phyloP scores from a whole-genome alignment of 2,797 vertebrate species.

The Schizopygopsis malacanthus region DNA sequence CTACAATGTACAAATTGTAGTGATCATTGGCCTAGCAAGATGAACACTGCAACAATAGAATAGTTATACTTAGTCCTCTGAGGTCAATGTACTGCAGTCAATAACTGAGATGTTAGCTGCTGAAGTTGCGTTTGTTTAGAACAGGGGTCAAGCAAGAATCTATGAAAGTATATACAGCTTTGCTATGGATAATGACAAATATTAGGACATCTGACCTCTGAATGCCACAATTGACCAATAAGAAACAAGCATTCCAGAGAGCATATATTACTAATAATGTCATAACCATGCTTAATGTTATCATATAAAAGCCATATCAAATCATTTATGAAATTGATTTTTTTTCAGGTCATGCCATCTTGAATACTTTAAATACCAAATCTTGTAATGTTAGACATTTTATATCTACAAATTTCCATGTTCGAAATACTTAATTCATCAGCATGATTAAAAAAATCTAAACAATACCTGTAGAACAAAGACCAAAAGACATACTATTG shows the following conservation, averaged over 20 bases:
- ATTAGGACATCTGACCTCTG: background rate
- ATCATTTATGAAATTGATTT: background rate
- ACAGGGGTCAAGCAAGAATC: background rate
- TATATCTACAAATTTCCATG: background rate
- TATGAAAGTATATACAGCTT: background rate
- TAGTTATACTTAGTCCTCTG: background rate
- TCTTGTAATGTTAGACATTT: background rate
- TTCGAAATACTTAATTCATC: background rate
- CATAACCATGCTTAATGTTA: background rate
- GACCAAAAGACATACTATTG: slow-evolving; percentile 18
- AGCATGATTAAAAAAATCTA: background rate
- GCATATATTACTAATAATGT: background rate
- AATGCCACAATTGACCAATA: background rate
- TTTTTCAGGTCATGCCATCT: background rate
- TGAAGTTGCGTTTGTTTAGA: background rate
- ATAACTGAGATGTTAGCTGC: background rate
- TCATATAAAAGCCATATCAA: background rate
- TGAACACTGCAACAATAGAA: background rate
- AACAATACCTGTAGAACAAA: background rate
- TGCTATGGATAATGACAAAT: background rate
- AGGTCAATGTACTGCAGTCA: background rate
- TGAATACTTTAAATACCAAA: background rate
- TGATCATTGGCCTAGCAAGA: background rate
- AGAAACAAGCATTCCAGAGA: background rate
- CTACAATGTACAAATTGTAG: background rate